Evolutionary conservation across 2,113 vertebrate genomes (phyloP).

Genomic region (Halcyon malimbica): DNA sequence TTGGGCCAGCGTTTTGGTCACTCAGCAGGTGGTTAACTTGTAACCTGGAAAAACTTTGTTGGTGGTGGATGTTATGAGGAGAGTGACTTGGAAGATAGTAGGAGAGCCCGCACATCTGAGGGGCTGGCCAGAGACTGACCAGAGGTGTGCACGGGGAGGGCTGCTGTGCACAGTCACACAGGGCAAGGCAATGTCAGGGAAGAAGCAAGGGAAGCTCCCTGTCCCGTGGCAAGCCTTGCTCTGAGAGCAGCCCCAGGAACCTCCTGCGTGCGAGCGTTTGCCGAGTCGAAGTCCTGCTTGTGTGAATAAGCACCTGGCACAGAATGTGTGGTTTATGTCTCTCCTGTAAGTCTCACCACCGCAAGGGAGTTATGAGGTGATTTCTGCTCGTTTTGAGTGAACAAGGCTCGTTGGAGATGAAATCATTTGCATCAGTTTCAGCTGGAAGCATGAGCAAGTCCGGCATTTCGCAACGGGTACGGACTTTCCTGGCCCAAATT

Average conservation of each 20-base stretch:
- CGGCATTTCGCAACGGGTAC: not conserved
- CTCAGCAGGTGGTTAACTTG: conserved; percentile 61
- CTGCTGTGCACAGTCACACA: not conserved
- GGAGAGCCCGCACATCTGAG: not conserved
- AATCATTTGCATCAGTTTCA: not conserved
- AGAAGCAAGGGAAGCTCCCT: not conserved
- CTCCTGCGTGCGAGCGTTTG: not conserved
- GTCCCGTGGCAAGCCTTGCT: fast-evolving
- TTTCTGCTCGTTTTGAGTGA: not conserved
- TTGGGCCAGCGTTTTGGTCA: conserved; percentile 52
- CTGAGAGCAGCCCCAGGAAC: not conserved
- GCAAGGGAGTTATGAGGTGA: conserved; percentile 7
- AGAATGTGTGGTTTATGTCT: not conserved
- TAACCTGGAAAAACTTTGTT: conserved; percentile 59
- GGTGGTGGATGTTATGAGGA: conserved; percentile 4
- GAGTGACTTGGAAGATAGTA: conserved; percentile 3
- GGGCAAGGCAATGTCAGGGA: not conserved
- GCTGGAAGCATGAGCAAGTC: not conserved
- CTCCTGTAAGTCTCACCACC: not conserved
- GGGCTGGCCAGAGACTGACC: not conserved
- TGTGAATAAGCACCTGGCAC: not conserved
- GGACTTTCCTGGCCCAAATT: not conserved
- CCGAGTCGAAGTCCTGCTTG: not conserved
- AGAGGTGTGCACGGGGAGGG: not conserved
- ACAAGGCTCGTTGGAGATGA: not conserved